Base-by-base conservation (phyloP, 2,113 vertebrate species). In the Eidolon helvum region DNA sequence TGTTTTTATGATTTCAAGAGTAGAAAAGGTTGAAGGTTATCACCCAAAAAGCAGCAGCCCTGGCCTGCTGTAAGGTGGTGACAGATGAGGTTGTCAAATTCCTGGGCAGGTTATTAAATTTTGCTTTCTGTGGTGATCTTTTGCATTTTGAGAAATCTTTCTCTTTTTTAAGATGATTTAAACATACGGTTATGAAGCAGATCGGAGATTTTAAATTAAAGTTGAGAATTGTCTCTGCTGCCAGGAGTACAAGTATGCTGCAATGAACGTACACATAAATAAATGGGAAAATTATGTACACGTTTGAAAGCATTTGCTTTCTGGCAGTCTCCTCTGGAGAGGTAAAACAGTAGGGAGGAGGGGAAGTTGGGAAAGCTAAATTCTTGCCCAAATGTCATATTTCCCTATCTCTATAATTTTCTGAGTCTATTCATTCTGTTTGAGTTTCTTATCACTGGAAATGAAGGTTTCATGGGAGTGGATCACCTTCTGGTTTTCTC, bases 81-180 rank as follows among this genome's bases (percentile, higher is more conserved):
- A 93, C 11, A 4, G 59, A 59, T 50, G 71, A 92, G 33, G 11
- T n/a, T 87, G 61, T 96, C 86, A 21, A 48, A 89, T 93, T 63
- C 78, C 53, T 53, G 61, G 66, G 65, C 78, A 95, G 48, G 80
- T 75, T 59, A 61, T 79, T 91, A 79, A 82, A 79, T 83, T 94
- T 91, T 93, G 72, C 50, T 61, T 94, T 83, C 9, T 86, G 5
- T 9, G 5, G 38, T 78, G 50, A 87, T 91, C 66, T 93, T 97
- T 94, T 79, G 74, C 43, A 69, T 96, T 95, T 90, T 74, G 35
- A 94, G 55, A 97, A 66, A 72, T 38, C 82, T n/a, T 90, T 71
- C 45, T 78, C 48, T 86, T 75, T 95, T 94, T 87, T 88, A 43
- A 93, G 72, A 74, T 95, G 89, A 97, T 87, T 95, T 94, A 94